phyloP scores from a whole-genome alignment of 2,888 invertebrate species.

The Perithous albicinctus region DNA sequence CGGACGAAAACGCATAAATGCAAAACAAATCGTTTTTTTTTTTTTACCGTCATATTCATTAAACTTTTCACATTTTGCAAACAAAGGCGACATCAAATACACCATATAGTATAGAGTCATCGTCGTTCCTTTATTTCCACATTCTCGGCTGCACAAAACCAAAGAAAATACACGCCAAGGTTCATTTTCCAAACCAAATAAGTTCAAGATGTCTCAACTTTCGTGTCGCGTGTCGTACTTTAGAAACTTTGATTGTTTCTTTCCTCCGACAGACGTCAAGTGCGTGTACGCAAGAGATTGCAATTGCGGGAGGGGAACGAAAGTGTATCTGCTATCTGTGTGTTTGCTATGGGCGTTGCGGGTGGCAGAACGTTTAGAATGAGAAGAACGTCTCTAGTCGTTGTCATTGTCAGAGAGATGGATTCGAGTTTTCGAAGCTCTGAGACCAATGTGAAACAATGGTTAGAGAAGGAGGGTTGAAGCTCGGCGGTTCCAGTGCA shows the following conservation, averaged over 20 bases:
- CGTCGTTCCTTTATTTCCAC: neutral
- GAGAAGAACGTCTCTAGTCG: constrained; percentile 19
- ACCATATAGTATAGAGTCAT: neutral
- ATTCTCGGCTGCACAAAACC: neutral
- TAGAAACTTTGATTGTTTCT: constrained; percentile 57
- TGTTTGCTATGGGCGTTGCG: neutral
- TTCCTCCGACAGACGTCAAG: constrained; percentile 3
- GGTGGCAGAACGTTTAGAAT: neutral
- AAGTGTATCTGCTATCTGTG: neutral
- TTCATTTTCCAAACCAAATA: constrained; percentile 33
- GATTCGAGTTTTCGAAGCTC: constrained; percentile 28
- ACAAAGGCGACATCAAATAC: neutral
- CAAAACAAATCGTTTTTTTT: neutral
- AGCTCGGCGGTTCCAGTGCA: neutral
- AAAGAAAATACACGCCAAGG: neutral
- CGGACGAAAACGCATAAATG: too few relatives aligned
- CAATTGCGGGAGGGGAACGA: neutral
- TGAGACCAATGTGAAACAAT: neutral
- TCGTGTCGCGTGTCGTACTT: neutral
- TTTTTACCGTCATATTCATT: neutral
- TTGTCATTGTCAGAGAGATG: neutral
- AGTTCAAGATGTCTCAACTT: constrained; percentile 4
- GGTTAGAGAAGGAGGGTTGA: neutral
- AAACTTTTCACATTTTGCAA: neutral
- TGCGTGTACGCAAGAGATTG: neutral